phyloP scores from a whole-genome alignment of 1,140 invertebrate species.

The Musca vetustissima region DNA sequence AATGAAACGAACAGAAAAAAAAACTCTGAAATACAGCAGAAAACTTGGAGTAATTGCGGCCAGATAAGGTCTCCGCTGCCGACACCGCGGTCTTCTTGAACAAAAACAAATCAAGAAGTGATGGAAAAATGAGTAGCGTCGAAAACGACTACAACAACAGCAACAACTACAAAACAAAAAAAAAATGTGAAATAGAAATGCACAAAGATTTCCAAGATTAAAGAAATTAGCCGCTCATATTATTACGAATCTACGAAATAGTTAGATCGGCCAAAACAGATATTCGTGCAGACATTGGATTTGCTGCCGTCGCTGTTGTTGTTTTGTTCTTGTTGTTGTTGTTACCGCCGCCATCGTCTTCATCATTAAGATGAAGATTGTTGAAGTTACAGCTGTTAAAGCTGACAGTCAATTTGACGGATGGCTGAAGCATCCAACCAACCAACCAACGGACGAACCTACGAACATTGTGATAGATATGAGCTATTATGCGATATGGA shows the following conservation, averaged over 20 bases:
- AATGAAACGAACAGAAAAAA: neutral
- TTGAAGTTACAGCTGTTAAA: too few relatives aligned
- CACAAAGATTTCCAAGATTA: conserved; percentile 22
- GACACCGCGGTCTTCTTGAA: neutral
- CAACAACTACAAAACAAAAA: neutral
- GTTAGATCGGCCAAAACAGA: too few relatives aligned
- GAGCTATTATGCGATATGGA: too few relatives aligned
- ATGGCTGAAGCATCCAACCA: too few relatives aligned
- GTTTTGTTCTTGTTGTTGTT: too few relatives aligned
- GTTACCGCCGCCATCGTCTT: too few relatives aligned
- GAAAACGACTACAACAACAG: neutral
- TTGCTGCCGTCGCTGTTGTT: too few relatives aligned
- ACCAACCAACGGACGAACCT: too few relatives aligned
- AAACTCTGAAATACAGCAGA: neutral
- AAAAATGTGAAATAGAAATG: conserved; percentile 13
- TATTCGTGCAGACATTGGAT: too few relatives aligned
- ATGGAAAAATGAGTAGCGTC: neutral
- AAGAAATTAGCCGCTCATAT: conserved; percentile 22
- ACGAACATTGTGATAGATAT: too few relatives aligned
- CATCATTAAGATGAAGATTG: too few relatives aligned
- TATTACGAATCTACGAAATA: conserved; percentile 9
- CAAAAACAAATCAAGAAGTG: conserved; percentile 1
- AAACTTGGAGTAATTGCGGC: conserved; percentile 14
- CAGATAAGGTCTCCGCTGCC: neutral
- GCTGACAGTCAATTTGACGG: too few relatives aligned